Evolutionary conservation across 2,113 vertebrate species (phyloP), one percentile per base, ranked within the genome.

Genomic region (Dromiciops gliroides): DNA sequence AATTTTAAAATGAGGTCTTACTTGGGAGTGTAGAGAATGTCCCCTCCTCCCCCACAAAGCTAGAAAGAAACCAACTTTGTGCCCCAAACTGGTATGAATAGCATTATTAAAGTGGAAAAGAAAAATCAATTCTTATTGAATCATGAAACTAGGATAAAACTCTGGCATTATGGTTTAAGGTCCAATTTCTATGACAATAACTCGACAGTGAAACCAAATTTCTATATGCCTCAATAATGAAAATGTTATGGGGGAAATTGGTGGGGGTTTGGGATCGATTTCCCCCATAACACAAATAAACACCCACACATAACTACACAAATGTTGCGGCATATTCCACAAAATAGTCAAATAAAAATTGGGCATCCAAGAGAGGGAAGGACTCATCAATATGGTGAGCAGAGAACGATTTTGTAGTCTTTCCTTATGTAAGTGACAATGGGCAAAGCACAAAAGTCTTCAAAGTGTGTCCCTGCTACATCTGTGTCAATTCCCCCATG

Each of bases 161-260:
- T 5, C 75, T 3, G 2, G 11, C 1, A 47, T n/a, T n/a, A n/a
- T n/a, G n/a, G n/a, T n/a, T n/a, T n/a, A n/a, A n/a, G n/a, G n/a
- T n/a, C n/a, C n/a, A n/a, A 2, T 0, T 0, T 22, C 11, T 2
- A 50, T 8, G 48, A 3, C 0, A 49, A 37, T 0, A 44, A 1
- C 44, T 93, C 48, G 23, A 44, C 0, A 28, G 37, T 16, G 31
- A 53, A 26, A 16, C 9, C 25, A 9, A 23, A 14, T 8, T 47
- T 56, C 26, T 56, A 56, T 56, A 9, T 28, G 9, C 26, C 26
- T 51, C 31, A 5, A 25, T 49, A 37, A 48, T 7, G 7, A 48
- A 51, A 56, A 3, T 0, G 16, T 51, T 51, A 26, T 8, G n/a
- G n/a, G n/a, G n/a, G n/a, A n/a, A n/a, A n/a, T n/a, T n/a, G n/a